Evolutionary conservation across 2,888 invertebrate genomes (phyloP).

Genomic region (Mesorhabditis sp.): DNA sequence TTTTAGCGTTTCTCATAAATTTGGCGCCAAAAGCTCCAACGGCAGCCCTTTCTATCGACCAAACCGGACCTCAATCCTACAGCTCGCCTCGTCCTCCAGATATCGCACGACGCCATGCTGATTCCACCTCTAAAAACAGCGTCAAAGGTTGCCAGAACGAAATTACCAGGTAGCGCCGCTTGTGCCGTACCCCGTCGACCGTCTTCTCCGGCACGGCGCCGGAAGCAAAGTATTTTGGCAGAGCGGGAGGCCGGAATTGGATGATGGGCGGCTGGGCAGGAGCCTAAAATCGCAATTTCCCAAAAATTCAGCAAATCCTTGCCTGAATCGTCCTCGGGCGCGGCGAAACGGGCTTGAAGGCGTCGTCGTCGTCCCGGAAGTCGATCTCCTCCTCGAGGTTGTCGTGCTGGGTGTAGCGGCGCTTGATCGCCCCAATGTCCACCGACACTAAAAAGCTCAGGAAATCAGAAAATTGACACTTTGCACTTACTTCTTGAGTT

Average conservation of each 20-base stretch:
- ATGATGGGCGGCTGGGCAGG: not conserved
- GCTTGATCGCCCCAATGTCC: slow-evolving; percentile 37
- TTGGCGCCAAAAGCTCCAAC: too few relatives aligned
- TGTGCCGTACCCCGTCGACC: slow-evolving; percentile 65
- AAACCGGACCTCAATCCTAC: slow-evolving; percentile 72
- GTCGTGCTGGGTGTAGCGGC: slow-evolving; percentile 65
- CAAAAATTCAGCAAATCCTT: too few relatives aligned
- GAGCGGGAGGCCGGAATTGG: slow-evolving; percentile 16
- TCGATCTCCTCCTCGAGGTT: slow-evolving; percentile 87
- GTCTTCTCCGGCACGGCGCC: slow-evolving; percentile 80
- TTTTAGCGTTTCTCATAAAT: too few relatives aligned
- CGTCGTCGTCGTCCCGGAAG: slow-evolving; percentile 61
- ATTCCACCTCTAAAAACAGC: slow-evolving; percentile 74
- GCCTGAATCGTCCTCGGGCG: not conserved
- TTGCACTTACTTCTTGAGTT: not conserved
- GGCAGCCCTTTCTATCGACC: too few relatives aligned
- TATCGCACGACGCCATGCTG: slow-evolving; percentile 83
- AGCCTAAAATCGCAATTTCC: too few relatives aligned
- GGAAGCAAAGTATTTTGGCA: slow-evolving; percentile 83
- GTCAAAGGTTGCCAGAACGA: slow-evolving; percentile 1
- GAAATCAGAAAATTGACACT: not conserved
- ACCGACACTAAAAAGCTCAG: slow-evolving; percentile 28
- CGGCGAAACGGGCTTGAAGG: slow-evolving; percentile 3
- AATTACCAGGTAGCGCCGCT: slow-evolving; percentile 69
- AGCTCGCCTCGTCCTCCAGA: slow-evolving; percentile 73